Evolutionary conservation across 2,797 vertebrate species (phyloP), one percentile per base, ranked within the genome.

Genomic region (Poecile montanus): DNA sequence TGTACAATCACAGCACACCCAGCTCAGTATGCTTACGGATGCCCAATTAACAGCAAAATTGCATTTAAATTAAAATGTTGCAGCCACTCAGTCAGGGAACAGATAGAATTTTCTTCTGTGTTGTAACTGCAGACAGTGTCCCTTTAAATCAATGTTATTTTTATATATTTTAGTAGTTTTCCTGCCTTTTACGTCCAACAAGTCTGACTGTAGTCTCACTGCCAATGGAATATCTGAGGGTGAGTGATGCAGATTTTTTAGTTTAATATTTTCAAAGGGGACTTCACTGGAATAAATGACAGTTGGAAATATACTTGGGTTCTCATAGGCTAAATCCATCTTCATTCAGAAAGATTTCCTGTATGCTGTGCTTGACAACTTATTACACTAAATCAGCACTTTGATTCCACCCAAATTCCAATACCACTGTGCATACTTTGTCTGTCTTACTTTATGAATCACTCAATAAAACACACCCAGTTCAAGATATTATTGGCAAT

Each of bases 381-480:
- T 90, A 94, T 84, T 94, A 79, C 56, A 73, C 80, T 84, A 88
- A 94, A 94, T 82, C 66, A 88, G 65, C 58, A 61, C 91, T 86
- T 86, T 93, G 83, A 95, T 96, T 93, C 93, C 94, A 94, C 88
- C 85, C 90, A 79, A 92, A 94, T 93, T 94, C 93, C 94, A 76
- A 76, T 96, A 93, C 80, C 77, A 60, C 93, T 94, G 89, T 91
- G 95, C 85, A 93, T 78, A 91, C 80, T 94, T 95, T 79, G 77
- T 91, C 85, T 70, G 91, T 76, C 85, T 94, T 88, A 75, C 93
- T 93, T 94, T 94, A 91, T 94, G 93, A 96, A 95, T 94, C 94
- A 96, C 91, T 63, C 91, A 91, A 84, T 95, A 95, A 96, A 96
- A 93, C 93, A 94, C 94, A 95, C 85, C 88, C 83, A 81, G 79